Conservation (phyloP, 2,888 invertebrate species). For the Lampropteryx suffumata region DNA sequence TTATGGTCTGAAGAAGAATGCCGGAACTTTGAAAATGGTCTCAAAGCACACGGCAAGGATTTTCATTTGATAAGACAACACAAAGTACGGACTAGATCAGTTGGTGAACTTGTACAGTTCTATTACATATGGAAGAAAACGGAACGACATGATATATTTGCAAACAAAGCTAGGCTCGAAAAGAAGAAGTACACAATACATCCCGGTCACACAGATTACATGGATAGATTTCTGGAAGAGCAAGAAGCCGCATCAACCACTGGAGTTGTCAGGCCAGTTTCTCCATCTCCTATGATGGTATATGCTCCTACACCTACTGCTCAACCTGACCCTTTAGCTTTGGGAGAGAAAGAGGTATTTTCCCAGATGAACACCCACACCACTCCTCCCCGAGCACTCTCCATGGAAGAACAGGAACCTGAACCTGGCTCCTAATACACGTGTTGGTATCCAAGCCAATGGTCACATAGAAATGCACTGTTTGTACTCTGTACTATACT, state of each 20-base stretch:
- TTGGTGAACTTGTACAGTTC: conserved; percentile 98
- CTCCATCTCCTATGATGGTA: conserved; percentile 86
- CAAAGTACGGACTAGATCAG: conserved; percentile 96
- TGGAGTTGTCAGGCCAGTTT: conserved; percentile 77
- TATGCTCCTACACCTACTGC: conserved; percentile 69
- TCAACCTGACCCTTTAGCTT: conserved; percentile 73
- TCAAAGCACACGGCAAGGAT: conserved; percentile 97
- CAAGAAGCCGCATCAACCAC: conserved; percentile 89
- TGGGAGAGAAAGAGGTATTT: conserved; percentile 78
- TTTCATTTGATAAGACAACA: conserved; percentile 97
- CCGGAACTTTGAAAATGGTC: conserved; percentile 97
- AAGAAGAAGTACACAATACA: conserved; percentile 96
- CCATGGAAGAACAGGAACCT: conserved; percentile 72
- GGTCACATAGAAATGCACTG: conserved; percentile 56
- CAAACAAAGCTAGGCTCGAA: conserved; percentile 93
- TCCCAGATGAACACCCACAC: conserved; percentile 71
- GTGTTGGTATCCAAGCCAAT: conserved; percentile 53
- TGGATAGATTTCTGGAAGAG: conserved; percentile 96
- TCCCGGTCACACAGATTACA: conserved; percentile 96
- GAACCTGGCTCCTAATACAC: conserved; percentile 73
- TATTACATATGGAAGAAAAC: conserved; percentile 99
- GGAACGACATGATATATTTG: conserved; percentile 96
- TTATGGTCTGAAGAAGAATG: conserved; percentile 99
- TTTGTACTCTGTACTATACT: conserved; percentile 45
- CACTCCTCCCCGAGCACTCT: conserved; percentile 62